Evolutionary conservation across 2,113 vertebrate genomes (phyloP), one percentile per base, ranked within the genome.

Genomic region (Thryonomys swinderianus): DNA sequence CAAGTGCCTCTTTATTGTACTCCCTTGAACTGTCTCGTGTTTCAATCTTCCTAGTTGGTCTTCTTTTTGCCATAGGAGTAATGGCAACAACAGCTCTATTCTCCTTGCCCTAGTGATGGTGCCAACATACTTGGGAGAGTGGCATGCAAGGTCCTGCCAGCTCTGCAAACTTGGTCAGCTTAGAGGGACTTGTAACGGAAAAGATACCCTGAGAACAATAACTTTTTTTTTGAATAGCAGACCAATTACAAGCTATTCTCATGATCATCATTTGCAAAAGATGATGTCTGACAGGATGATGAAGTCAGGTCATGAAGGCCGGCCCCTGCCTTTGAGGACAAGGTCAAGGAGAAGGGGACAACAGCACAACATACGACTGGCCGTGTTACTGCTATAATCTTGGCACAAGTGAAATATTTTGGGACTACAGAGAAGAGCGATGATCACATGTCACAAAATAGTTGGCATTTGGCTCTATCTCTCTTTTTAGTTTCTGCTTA

Each of bases 401-500:
- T 17, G 55, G 87, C 85, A 86, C 69, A 61, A 84, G 81, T 55
- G 83, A 93, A 94, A 85, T 96, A 96, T 88, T 95, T 95, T 80
- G 91, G 48, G 86, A 96, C 64, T 42, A 37, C 82, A 73, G 55
- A 93, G 90, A 78, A 93, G 87, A 74, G 79, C 86, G 89, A 93
- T 91, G 91, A 84, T 96, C 91, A 61, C 64, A 55, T 66, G 61
- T 96, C 93, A 96, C 80, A 85, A 94, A 94, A 95, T 86, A 86
- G 82, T 91, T 97, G 95, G 55, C 92, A 88, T 88, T 96, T 94
- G 95, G 80, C 86, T 91, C 1, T 85, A 62, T 91, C 88, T 94
- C 89, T 91, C 91, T 86, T 94, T 93, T 95, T 92, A 95, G 94
- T 92, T 97, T 96, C 59, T 84, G 95, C 69, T 95, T 94, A 89